phyloP scores from a whole-genome alignment of 1,140 invertebrate species.

The Apocrypta bakeri region DNA sequence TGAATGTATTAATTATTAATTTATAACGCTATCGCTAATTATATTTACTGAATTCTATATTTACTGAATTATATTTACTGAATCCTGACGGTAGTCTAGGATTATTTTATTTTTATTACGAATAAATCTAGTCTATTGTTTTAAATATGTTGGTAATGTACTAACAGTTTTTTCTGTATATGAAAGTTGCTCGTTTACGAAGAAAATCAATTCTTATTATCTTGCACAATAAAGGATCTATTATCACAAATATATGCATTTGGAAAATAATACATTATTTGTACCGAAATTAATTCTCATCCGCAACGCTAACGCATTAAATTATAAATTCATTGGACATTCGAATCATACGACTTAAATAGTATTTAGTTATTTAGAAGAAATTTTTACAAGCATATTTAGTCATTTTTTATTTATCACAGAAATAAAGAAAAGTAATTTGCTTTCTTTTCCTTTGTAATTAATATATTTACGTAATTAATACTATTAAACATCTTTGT shows the following conservation, averaged over 20 bases:
- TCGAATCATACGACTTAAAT: neutral
- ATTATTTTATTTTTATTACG: neutral
- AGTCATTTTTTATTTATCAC: constrained; percentile 8
- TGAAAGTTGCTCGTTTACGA: neutral
- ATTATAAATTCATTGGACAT: no score
- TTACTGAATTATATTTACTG: neutral
- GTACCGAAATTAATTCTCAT: no score
- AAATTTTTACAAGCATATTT: neutral
- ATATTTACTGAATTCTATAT: neutral
- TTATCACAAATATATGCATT: neutral
- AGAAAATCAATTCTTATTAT: neutral
- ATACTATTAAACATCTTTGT: neutral
- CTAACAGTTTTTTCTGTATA: no score
- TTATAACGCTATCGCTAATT: neutral
- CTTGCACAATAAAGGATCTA: neutral
- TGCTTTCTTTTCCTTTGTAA: neutral
- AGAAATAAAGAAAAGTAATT: constrained; percentile 19
- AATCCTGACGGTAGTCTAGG: neutral
- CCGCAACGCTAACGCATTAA: no score
- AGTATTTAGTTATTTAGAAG: neutral
- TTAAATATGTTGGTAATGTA: neutral
- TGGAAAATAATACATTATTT: neutral
- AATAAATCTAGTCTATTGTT: neutral
- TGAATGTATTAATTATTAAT: neutral
- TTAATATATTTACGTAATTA: neutral